Base-by-base conservation (phyloP, 2,888 invertebrate species). In the Chloroclysta siterata region DNA sequence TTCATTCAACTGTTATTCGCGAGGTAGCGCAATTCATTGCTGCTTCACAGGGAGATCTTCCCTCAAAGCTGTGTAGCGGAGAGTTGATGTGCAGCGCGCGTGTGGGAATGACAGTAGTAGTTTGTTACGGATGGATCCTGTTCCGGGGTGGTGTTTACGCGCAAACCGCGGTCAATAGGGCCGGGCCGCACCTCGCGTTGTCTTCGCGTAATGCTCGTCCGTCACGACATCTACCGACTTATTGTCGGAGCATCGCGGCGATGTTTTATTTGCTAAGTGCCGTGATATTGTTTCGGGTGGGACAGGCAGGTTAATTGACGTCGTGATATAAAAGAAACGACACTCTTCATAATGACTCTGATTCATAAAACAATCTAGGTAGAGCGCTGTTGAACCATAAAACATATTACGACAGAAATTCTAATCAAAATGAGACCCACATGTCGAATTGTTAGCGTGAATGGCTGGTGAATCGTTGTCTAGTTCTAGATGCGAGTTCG, bases 261-360 rank as follows among this genome's bases (percentile, higher is more conserved):
- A 78, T 88, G 89, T 90, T 90, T 88, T 90, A 90, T 89, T 90
- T 90, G 85, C 85, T 88, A 88, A 90, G 89, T 90, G 90, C 84
- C 82, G 79, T 80, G 87, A 79, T 83, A 80, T 78, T 78, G 81
- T 79, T 81, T 72, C 66, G 73, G 77, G 75, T 75, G 77, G 78
- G 72, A 72, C 80, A 79, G 85, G 80, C 78, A 80, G 77, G 82
- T 83, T 89, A 88, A 88, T 89, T 88, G 88, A 89, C 84, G 79
- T 78, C 76, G 81, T 81, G 82, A 84, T 86, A 84, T 85, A 83
- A 84, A 84, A 85, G 81, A 82, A 85, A 87, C 82, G 81, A 80
- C 79, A 78, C 75, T 78, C 76, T 77, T 72, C 61, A 64, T 74
- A 72, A 72, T 72, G 73, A 73, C 73, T 60, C 52, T 67, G 70